A percentile compares a stretch with the other conserved stretches of the same genome.
Conservation (phyloP, 2,888 invertebrate genomes). For the Phortica magna region DNA sequence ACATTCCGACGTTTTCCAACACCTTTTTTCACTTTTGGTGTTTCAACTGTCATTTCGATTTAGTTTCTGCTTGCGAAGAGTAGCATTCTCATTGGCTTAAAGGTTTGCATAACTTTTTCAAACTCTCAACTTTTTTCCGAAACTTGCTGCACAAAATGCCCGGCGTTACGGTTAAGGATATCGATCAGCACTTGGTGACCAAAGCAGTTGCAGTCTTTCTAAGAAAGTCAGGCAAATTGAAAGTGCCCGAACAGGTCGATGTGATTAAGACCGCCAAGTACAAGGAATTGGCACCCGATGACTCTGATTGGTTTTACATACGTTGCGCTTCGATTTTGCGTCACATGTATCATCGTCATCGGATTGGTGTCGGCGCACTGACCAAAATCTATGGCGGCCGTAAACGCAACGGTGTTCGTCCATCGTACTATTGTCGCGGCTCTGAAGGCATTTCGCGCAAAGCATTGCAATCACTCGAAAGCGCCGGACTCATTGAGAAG, state of each 20-base stretch:
- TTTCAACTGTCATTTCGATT: too few species aligned
- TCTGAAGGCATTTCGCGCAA: slow-evolving; percentile 88
- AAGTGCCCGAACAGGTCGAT: slow-evolving; percentile 98
- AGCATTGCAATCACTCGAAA: slow-evolving; percentile 94
- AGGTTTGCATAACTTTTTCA: too few species aligned
- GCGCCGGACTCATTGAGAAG: slow-evolving; percentile 95
- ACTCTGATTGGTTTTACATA: slow-evolving; percentile 98
- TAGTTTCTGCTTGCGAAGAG: too few species aligned
- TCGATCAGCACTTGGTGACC: slow-evolving; percentile 98
- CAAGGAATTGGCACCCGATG: slow-evolving; percentile 98
- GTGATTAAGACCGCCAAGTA: slow-evolving; percentile 96
- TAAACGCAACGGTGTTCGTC: slow-evolving; percentile 96
- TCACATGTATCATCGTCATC: slow-evolving; percentile 96
- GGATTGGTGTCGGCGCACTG: slow-evolving; percentile 96
- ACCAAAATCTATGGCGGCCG: slow-evolving; percentile 98
- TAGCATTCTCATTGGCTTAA: too few species aligned
- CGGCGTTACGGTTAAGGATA: slow-evolving; percentile 98
- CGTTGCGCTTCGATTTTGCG: slow-evolving; percentile 96
- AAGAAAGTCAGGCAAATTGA: slow-evolving; percentile 98
- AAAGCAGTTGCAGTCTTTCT: slow-evolving; percentile 96
- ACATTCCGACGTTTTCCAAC: too few species aligned
- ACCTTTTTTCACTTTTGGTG: too few species aligned
- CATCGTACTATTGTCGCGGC: slow-evolving; percentile 96
- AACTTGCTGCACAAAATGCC: slow-evolving; percentile 83
- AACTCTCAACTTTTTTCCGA: too few species aligned